Evolutionary conservation across 1,140 invertebrate genomes (phyloP).

Genomic region (Steinernema feltiae): DNA sequence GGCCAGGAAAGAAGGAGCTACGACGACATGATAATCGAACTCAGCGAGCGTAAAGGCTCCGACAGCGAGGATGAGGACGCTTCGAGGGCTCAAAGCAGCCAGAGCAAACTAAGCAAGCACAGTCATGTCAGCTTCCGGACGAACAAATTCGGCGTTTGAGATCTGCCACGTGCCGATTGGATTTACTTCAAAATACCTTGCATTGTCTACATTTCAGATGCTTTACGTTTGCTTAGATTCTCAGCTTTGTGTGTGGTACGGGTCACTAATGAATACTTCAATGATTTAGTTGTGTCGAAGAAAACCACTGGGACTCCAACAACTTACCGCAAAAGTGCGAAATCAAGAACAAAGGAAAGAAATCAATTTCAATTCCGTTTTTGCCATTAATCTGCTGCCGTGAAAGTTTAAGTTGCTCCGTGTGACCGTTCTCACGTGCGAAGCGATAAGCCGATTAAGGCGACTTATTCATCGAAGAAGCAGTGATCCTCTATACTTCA

Average conservation of each 20-base stretch:
- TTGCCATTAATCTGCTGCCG: too few species aligned
- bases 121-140: slow-evolving; percentile 1
- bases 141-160: not conserved
- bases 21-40: not conserved
- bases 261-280: too few species aligned
- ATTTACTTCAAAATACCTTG: not conserved
- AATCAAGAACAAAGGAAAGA: too few species aligned
- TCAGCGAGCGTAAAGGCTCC: not conserved
- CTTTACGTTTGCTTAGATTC: not conserved
- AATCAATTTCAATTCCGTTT: too few species aligned
- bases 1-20: not conserved
- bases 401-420: too few species aligned
- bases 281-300: too few species aligned
- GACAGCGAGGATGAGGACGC: not conserved
- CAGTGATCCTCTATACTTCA: too few species aligned
- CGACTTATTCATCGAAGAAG: too few species aligned
- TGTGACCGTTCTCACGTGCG: too few species aligned
- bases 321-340: too few species aligned
- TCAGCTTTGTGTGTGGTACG: not conserved
- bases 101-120: not conserved
- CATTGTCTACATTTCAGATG: not conserved
- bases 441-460: too few species aligned
- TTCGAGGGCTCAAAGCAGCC: not conserved
- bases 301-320: too few species aligned
- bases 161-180: not conserved